Evolutionary conservation across 2,797 vertebrate genomes (phyloP).

Genomic region (Protosalanx chinensis): DNA sequence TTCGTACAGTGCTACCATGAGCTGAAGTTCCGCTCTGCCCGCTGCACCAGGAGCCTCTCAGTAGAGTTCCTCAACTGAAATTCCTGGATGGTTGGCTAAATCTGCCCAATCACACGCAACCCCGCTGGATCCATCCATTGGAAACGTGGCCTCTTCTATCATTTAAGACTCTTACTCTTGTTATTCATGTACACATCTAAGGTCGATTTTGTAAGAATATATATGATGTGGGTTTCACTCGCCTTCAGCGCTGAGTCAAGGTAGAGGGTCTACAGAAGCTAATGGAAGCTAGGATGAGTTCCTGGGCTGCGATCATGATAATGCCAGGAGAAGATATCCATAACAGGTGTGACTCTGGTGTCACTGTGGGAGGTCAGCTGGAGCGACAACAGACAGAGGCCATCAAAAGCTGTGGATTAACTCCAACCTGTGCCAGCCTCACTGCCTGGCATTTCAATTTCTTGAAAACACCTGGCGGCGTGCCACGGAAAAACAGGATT

Average conservation of each 20-base stretch:
- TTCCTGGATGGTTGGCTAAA: not conserved
- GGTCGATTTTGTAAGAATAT: not conserved
- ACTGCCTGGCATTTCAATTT: not conserved
- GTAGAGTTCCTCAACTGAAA: conserved; percentile 81
- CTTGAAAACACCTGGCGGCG: conserved; percentile 24
- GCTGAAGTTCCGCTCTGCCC: conserved; percentile 85
- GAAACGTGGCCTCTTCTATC: conserved; percentile 4
- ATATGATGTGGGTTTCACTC: not conserved
- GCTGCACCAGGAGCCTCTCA: conserved; percentile 81
- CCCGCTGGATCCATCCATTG: not conserved
- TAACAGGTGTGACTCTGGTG: conserved; percentile 23
- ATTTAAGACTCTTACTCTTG: not conserved
- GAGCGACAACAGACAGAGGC: conserved; percentile 25
- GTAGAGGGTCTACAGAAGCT: not conserved
- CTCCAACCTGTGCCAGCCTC: not conserved
- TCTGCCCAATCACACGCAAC: not conserved
- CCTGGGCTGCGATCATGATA: conserved; percentile 34
- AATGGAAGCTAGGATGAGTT: conserved; percentile 2
- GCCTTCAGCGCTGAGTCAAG: not conserved
- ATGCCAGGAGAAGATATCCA: conserved; percentile 28
- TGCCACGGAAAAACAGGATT: conserved; percentile 28
- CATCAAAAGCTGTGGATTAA: conserved; percentile 24
- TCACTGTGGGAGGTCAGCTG: conserved; percentile 31
- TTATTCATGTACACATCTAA: too few relatives aligned
- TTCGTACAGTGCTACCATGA: conserved; percentile 90